Conservation (phyloP, 2,888 invertebrate species). For the Neoitamus cyanurus region DNA sequence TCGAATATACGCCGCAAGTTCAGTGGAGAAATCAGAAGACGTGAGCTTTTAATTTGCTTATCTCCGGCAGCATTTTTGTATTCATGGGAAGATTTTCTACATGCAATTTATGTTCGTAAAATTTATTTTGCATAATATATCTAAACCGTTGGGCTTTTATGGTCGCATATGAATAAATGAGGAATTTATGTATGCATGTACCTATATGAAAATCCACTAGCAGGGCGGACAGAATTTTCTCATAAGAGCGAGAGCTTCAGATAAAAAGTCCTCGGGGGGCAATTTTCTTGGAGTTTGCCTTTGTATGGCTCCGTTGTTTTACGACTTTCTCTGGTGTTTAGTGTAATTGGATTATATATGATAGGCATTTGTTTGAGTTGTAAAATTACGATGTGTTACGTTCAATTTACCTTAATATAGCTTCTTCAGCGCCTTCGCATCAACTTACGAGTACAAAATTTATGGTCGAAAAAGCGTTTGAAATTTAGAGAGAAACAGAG, state of each 20-base stretch:
- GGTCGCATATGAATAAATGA: background rate
- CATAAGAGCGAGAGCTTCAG: background rate
- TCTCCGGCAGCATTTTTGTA: background rate
- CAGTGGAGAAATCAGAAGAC: background rate
- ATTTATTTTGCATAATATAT: constrained; percentile 5
- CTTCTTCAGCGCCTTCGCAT: background rate
- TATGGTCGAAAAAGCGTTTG: background rate
- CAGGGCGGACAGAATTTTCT: background rate
- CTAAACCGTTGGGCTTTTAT: background rate
- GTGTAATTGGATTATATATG: constrained; percentile 29
- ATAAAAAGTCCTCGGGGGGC: background rate
- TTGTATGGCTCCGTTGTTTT: constrained; percentile 15
- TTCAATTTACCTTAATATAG: constrained; percentile 10
- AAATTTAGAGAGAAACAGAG: background rate
- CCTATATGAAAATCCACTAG: background rate
- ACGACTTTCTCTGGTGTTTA: constrained; percentile 10
- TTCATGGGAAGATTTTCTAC: background rate
- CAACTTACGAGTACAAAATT: background rate
- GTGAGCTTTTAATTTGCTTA: background rate
- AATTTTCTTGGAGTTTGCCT: constrained; percentile 4
- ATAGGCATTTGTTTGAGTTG: background rate
- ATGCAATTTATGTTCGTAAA: background rate
- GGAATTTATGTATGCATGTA: background rate
- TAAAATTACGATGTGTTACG: constrained; percentile 25
- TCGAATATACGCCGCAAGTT: background rate